Evolutionary conservation across 2,888 invertebrate species (phyloP).

Genomic region (Oxycera nigricornis): DNA sequence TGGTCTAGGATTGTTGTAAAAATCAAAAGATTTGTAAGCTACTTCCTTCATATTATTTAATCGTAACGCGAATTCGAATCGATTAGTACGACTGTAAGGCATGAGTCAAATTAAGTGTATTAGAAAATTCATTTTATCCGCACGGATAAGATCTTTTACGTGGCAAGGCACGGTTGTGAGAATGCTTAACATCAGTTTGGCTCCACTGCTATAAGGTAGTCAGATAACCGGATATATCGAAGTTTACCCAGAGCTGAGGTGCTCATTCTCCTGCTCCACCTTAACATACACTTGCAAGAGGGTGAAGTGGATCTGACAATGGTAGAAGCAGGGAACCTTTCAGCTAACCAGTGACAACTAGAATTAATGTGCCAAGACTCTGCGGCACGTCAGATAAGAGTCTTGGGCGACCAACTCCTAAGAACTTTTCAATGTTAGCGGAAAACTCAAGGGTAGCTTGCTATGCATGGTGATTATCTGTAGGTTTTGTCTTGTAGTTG

Average conservation of each 20-base stretch:
- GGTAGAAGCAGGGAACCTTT: background rate
- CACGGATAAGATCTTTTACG: background rate
- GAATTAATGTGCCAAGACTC: slow-evolving; percentile 45
- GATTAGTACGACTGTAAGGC: no score
- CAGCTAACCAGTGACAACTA: slow-evolving; percentile 42
- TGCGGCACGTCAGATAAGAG: slow-evolving; percentile 38
- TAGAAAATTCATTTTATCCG: background rate
- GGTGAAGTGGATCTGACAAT: background rate
- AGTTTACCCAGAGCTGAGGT: background rate
- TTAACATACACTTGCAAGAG: background rate
- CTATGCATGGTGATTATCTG: background rate
- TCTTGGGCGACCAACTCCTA: background rate
- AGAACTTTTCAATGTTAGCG: slow-evolving; percentile 6
- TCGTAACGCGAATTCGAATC: no score
- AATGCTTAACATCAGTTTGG: background rate
- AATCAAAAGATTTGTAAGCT: no score
- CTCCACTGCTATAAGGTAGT: no score
- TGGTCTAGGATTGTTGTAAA: no score
- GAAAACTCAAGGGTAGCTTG: background rate
- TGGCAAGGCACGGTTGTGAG: background rate
- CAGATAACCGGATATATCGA: background rate
- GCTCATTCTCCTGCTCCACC: background rate
- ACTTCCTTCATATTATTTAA: no score
- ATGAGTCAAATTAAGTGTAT: background rate
- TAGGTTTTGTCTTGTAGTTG: background rate